phyloP scores from a whole-genome alignment of 2,888 invertebrate species.

The Kryphioiulus occultus region DNA sequence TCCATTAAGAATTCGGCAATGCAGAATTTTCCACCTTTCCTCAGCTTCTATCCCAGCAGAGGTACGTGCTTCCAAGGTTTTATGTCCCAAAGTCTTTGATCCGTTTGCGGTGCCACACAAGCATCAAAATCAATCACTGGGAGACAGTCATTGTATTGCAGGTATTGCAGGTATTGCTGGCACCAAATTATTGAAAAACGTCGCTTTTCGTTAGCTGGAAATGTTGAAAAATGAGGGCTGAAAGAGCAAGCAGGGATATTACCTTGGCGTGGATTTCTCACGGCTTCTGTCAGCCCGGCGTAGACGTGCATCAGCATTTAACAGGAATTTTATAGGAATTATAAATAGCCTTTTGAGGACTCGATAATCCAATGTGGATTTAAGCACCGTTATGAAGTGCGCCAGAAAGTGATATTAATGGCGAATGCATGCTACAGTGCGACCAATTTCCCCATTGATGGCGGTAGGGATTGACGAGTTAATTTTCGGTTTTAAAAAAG shows the following conservation, averaged over 20 bases:
- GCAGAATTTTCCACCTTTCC: neutral
- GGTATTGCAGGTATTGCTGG: constrained; percentile 39
- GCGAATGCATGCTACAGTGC: neutral
- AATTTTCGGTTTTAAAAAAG: neutral
- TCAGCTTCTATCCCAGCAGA: neutral
- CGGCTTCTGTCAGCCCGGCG: neutral
- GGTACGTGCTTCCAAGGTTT: neutral
- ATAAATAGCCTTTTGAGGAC: constrained; percentile 19
- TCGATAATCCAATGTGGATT: constrained; percentile 2
- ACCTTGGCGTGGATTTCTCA: neutral
- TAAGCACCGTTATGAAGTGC: neutral
- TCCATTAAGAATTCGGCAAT: neutral
- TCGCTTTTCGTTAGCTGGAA: constrained; percentile 7
- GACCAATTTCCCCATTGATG: neutral
- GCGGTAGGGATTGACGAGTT: neutral
- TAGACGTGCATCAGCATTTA: neutral
- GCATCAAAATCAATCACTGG: neutral
- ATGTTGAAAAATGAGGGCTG: constrained; percentile 8
- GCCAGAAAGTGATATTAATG: constrained; percentile 13
- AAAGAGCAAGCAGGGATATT: neutral
- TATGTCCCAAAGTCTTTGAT: constrained; percentile 17
- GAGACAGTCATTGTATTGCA: constrained; percentile 29
- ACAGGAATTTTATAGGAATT: constrained; percentile 32
- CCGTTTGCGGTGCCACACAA: neutral
- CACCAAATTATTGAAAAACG: constrained; percentile 37